Evolutionary conservation across 37 sponge, comb jelly and placozoan genomes (phyloP).

Genomic region (Crambe crambe): DNA sequence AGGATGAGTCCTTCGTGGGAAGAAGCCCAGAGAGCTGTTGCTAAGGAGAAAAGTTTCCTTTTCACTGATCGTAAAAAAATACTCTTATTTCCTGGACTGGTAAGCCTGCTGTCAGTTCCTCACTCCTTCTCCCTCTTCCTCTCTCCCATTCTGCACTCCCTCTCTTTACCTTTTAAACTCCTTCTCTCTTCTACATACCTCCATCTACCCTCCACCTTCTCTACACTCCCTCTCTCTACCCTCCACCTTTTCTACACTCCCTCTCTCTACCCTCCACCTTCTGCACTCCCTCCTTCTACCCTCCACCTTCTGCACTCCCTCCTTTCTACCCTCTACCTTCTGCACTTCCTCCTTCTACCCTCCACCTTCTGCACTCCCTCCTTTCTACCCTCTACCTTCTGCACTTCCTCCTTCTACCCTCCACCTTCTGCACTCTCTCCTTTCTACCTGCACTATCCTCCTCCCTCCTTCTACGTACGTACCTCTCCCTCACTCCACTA

Average conservation of each 20-base stretch:
- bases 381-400: too few species aligned
- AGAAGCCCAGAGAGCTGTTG: slow-evolving; percentile 18
- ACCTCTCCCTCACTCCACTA: neutral
- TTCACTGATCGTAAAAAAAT: slow-evolving; percentile 64
- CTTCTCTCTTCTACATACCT: neutral
- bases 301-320: neutral
- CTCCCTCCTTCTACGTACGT: neutral
- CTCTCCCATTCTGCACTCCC: neutral
- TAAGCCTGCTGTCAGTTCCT: slow-evolving; percentile 11
- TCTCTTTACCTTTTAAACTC: neutral
- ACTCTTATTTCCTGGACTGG: slow-evolving; percentile 83
- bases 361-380: too few species aligned
- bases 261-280: too few species aligned
- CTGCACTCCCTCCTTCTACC: neutral
- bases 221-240: neutral
- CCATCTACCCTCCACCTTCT: neutral
- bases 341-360: too few species aligned
- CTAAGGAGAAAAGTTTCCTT: slow-evolving; percentile 24
- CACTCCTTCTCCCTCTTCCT: neutral
- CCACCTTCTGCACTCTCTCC: too few species aligned
- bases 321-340: neutral
- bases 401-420: too few species aligned
- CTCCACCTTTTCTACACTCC: neutral
- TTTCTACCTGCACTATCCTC: neutral
- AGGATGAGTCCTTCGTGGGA: slow-evolving; percentile 49